Conservation (phyloP, 2,113 vertebrate species). For the Arizona elegans region DNA sequence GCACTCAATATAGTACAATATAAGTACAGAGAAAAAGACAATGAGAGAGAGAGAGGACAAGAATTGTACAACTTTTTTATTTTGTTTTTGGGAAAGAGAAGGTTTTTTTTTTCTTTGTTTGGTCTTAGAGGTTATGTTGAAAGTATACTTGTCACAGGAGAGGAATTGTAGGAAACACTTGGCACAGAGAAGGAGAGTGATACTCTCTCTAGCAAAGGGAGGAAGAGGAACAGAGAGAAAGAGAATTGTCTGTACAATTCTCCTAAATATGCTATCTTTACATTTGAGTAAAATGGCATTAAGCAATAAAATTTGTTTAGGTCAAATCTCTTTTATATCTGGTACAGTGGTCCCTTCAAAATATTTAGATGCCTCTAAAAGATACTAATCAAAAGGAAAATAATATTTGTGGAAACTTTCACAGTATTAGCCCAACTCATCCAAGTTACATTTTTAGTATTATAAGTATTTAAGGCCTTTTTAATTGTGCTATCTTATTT, state of each 20-base stretch:
- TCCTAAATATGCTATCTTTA: background rate
- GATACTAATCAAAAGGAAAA: background rate
- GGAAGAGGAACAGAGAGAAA: background rate
- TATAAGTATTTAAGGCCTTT: background rate
- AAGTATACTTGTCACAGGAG: background rate
- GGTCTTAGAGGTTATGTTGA: background rate
- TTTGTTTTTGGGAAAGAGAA: background rate
- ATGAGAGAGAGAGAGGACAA: background rate
- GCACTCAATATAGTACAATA: background rate
- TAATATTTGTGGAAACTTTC: background rate
- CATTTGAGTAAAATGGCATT: background rate
- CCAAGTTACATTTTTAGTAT: background rate
- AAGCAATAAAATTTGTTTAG: background rate
- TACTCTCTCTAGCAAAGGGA: background rate
- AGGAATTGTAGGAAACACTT: background rate
- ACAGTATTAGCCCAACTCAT: background rate
- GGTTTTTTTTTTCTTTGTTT: background rate
- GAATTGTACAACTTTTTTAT: background rate
- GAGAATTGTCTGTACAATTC: background rate
- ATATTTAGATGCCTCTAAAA: background rate
- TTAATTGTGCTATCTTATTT: background rate
- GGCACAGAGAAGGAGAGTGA: background rate
- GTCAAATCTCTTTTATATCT: background rate
- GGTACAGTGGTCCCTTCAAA: background rate
- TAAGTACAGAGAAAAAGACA: background rate